phyloP scores from a whole-genome alignment of 53 echinoderm and acorn worm species.

The Arbacia lixula region DNA sequence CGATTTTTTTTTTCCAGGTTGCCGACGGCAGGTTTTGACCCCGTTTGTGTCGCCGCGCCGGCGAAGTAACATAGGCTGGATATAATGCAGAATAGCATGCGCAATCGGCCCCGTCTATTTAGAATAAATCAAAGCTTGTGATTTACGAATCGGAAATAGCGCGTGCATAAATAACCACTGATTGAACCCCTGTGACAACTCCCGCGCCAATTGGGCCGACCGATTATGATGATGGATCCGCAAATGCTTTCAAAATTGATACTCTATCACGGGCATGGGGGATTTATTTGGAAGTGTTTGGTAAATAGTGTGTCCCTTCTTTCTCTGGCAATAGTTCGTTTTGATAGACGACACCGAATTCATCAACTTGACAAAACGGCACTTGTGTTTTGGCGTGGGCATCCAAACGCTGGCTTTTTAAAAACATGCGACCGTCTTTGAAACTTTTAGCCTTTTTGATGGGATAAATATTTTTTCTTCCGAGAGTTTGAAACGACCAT shows the following conservation, averaged over 20 bases:
- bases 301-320: constrained; percentile 30
- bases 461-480: too few species aligned
- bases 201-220: constrained; percentile 1
- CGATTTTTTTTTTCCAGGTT: too few species aligned
- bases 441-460: too few species aligned
- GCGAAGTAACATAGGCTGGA: too few species aligned
- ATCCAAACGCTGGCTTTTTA: too few species aligned
- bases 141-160: constrained; percentile 51
- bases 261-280: not conserved
- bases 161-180: constrained; percentile 54
- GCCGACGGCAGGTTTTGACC: too few species aligned
- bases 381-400: too few species aligned
- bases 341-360: not conserved
- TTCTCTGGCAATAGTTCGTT: not conserved
- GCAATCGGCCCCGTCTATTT: constrained; percentile 44
- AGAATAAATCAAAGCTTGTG: constrained; percentile 50
- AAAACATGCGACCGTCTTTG: too few species aligned
- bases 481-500: too few species aligned
- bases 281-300: constrained; percentile 46
- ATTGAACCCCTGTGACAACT: not conserved
- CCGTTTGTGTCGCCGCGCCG: too few species aligned
- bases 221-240: constrained; percentile 11
- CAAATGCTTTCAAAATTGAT: not conserved
- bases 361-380: too few species aligned
- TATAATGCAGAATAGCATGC: too few species aligned